Conservation (phyloP, 2,113 vertebrate species). For the Glaucidium brasilianum region DNA sequence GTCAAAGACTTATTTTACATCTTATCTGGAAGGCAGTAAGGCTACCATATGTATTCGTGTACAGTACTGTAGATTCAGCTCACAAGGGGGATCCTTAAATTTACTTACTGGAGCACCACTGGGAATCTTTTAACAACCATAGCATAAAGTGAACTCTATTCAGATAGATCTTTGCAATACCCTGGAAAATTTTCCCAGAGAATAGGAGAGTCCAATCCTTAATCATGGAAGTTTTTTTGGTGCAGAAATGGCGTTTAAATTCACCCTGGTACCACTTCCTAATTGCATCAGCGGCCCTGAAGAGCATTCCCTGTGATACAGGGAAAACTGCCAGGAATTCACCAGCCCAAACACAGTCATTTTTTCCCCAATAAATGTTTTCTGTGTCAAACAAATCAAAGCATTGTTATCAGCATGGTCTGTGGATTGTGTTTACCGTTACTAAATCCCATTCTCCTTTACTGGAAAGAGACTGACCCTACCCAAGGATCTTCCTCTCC, state of each 20-base stretch:
- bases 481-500: background rate
- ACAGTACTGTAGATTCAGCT: background rate
- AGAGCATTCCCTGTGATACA: background rate
- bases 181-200: background rate
- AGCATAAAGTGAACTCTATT: background rate
- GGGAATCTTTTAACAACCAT: background rate
- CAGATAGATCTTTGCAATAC: background rate
- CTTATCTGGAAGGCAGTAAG: background rate
- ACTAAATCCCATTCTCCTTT: background rate
- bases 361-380: background rate
- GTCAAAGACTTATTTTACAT: background rate
- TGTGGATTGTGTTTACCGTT: background rate
- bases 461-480: too few relatives aligned
- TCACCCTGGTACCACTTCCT: background rate
- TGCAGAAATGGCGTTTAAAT: background rate
- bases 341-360: background rate
- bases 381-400: background rate
- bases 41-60: fast-evolving
- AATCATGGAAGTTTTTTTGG: fast-evolving
- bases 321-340: background rate
- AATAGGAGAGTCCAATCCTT: background rate
- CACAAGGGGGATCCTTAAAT: background rate
- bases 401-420: fast-evolving
- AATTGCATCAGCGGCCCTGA: background rate
- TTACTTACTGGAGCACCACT: background rate